Evolutionary conservation across 2,113 vertebrate species (phyloP), one percentile per base, ranked within the genome.

Genomic region (Ahaetulla prasina): DNA sequence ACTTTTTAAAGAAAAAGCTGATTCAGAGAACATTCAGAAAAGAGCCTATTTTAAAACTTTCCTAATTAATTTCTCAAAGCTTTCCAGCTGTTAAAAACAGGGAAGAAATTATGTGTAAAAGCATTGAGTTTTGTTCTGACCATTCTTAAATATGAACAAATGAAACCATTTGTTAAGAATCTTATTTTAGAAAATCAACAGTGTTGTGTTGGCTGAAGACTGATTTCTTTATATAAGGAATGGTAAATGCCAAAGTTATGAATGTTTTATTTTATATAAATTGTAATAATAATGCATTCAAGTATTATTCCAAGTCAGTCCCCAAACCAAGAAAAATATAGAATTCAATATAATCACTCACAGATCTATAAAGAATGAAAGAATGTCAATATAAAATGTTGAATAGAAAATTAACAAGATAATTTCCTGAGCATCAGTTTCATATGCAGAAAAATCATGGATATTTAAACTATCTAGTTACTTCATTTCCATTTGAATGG

Each of bases 1-100:
- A 85, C 6, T 89, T 92, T 84, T 92, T 92, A 57, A 92, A 85
- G 60, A 47, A 92, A 89, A 60, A 60, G 88, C 57, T 92, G 92
- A 89, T 89, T 92, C 54, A 89, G 84, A 35, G 89, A 92, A 92
- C 74, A 39, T 50, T 89, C 22, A 54, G 45, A 54, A 60, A 92
- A 89, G 54, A 50, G 45, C n/a, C 85, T 89, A 43, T 89, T 92
- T 92, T 89, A 89, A 85, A 89, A 89, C 68, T 89, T 92, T 89
- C 39, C 43, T 57, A 53, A 89, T 92, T 92, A 85, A 43, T 85
- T 89, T 85, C 68, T 43, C 88, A 50, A 54, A 89, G 88, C 92
- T 60, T 92, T 89, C 88, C 74, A 92, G 22, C 74, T 92, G 92
- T 85, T 89, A 85, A 89, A 50, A 92, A 63, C 35, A 68, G 23